Percentiles rank a stretch among this genome's conserved stretches.
phyloP scores from a whole-genome alignment of 2,888 invertebrate species.

The Synanthedon tipuliformis region DNA sequence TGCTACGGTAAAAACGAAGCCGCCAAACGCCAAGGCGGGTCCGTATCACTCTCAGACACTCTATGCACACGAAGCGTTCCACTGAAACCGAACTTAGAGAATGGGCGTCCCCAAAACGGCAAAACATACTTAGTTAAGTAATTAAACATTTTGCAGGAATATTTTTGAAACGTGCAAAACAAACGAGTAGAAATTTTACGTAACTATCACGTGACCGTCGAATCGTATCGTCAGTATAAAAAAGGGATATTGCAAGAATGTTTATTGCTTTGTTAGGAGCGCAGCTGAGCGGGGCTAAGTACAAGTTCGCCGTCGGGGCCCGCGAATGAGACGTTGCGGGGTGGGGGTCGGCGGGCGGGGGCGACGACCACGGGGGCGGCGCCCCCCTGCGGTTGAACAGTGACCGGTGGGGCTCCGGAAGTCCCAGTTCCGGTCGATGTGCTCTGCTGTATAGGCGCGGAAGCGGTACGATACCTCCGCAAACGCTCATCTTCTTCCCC shows the following conservation, averaged over 20 bases:
- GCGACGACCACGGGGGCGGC: slow-evolving; percentile 4
- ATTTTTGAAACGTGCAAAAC: slow-evolving; percentile 58
- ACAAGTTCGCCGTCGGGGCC: slow-evolving; percentile 70
- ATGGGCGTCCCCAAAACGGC: slow-evolving; percentile 11
- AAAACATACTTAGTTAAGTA: slow-evolving; percentile 27
- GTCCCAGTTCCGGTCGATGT: neutral
- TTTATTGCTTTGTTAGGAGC: slow-evolving; percentile 65
- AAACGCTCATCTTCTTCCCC: slow-evolving; percentile 65
- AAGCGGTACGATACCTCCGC: slow-evolving; percentile 55
- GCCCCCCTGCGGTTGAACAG: too few species aligned
- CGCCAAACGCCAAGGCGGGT: slow-evolving; percentile 9
- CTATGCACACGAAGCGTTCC: slow-evolving; percentile 9
- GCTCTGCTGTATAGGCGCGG: slow-evolving; percentile 1
- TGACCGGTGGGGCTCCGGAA: neutral
- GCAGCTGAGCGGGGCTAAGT: slow-evolving; percentile 73
- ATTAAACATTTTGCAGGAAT: slow-evolving; percentile 41
- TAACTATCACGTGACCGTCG: neutral
- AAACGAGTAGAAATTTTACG: slow-evolving; percentile 26
- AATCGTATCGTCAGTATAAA: slow-evolving; percentile 12
- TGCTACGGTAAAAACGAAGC: slow-evolving; percentile 31
- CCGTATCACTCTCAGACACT: neutral
- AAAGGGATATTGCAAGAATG: slow-evolving; percentile 30
- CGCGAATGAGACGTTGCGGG: slow-evolving; percentile 66
- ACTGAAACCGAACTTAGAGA: slow-evolving; percentile 9
- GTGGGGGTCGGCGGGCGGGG: slow-evolving; percentile 36